phyloP scores from a whole-genome alignment of 2,113 vertebrate genomes.

The Gymnobelideus leadbeateri region DNA sequence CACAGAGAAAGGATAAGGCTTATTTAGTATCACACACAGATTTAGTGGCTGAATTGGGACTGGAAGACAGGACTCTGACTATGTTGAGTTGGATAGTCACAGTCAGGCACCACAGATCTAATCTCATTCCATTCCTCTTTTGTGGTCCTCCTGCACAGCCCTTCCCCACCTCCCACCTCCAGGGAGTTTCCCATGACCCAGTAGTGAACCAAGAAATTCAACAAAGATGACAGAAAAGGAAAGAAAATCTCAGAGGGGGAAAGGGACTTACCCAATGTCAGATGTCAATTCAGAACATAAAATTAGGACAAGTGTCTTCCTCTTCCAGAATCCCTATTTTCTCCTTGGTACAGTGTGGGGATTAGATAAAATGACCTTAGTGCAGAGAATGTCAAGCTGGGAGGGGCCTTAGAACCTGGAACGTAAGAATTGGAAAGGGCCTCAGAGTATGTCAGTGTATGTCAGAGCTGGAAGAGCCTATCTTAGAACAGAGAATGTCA shows the following conservation, averaged over 20 bases:
- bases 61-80: neutral
- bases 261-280: too few species aligned
- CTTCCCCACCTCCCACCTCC: neutral
- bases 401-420: neutral
- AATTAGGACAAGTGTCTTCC: neutral
- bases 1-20: neutral
- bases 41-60: neutral
- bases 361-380: neutral
- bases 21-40: neutral
- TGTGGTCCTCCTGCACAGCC: neutral
- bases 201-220: too few species aligned
- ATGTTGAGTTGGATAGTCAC: neutral
- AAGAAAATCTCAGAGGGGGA: too few species aligned
- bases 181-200: neutral
- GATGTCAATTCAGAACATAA: too few species aligned
- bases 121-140: neutral
- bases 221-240: too few species aligned
- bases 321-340: conserved; percentile 21
- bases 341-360: neutral
- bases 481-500: neutral
- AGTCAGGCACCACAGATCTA: neutral
- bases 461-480: too few species aligned
- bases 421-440: neutral
- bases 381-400: neutral
- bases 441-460: too few species aligned